These are phyloP conservation scores for Triplophysa rosa DNA, from an alignment of 2,113 vertebrate species.

Conservation along the genomic window DNA sequence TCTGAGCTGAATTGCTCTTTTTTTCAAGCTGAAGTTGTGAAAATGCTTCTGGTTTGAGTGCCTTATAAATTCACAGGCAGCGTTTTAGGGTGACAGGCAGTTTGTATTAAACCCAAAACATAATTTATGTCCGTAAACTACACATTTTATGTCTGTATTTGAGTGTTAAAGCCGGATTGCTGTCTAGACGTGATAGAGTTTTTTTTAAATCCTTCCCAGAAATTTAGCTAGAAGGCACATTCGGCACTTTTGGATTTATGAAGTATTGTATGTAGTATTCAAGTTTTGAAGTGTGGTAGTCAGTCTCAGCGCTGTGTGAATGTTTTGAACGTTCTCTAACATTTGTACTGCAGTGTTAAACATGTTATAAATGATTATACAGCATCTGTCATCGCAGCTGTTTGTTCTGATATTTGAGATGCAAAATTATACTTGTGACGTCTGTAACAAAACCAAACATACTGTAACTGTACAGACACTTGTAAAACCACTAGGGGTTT, in stretches of 20 bases:
- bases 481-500: no score
- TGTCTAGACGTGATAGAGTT: no score
- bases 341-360: not conserved
- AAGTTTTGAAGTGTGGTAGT: not conserved
- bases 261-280: not conserved
- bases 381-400: constrained; percentile 11
- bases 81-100: not conserved
- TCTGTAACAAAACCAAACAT: no score
- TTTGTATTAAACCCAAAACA: not conserved
- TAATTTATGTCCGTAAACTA: not conserved
- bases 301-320: not conserved
- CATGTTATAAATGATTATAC: not conserved
- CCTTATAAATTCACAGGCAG: not conserved
- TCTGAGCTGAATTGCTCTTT: not conserved
- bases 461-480: no score
- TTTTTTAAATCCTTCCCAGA: no score
- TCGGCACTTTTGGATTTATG: no score
- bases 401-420: constrained; percentile 3
- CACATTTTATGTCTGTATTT: not conserved
- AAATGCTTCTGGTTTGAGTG: not conserved
- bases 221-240: no score
- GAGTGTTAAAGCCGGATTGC: not conserved
- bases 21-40: no score
- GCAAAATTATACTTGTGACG: not conserved
- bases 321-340: not conserved